Conservation (phyloP, 2,113 vertebrate genomes). For the Setophaga kirtlandii region DNA sequence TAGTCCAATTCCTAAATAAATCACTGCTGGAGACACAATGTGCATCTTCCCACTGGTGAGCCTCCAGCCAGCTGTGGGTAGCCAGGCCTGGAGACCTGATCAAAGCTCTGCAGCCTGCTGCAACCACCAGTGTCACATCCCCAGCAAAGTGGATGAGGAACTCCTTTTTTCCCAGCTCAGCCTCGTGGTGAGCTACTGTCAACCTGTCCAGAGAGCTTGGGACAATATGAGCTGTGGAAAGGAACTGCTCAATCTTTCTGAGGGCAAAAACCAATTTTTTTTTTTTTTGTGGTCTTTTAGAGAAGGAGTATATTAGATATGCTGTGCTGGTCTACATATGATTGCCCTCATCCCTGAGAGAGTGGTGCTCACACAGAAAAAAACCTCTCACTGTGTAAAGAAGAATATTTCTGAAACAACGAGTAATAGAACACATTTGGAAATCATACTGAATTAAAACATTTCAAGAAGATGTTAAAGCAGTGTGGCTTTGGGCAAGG, state of each 20-base stretch:
- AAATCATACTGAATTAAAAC: neutral
- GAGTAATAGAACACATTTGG: neutral
- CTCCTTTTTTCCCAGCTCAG: neutral
- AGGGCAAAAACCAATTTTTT: neutral
- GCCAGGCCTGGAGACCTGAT: neutral
- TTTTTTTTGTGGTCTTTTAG: neutral
- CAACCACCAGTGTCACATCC: neutral
- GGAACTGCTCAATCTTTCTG: neutral
- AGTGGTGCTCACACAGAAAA: neutral
- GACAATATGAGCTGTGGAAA: neutral
- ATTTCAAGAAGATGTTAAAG: neutral
- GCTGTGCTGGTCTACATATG: neutral
- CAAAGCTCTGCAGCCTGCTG: neutral
- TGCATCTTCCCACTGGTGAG: neutral
- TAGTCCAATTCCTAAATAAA: neutral
- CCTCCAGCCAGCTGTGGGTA: neutral
- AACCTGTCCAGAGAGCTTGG: neutral
- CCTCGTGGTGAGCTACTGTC: fast-evolving
- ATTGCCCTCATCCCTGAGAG: neutral
- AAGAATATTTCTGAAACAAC: neutral
- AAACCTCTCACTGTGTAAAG: neutral
- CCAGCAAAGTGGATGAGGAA: neutral
- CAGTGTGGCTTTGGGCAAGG: neutral
- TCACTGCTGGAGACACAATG: fast-evolving
- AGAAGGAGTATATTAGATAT: neutral